Percentiles rank a stretch among this genome's conserved stretches.
phyloP scores from a whole-genome alignment of 2,797 vertebrate species.

The Mormyrus hasselquistii region DNA sequence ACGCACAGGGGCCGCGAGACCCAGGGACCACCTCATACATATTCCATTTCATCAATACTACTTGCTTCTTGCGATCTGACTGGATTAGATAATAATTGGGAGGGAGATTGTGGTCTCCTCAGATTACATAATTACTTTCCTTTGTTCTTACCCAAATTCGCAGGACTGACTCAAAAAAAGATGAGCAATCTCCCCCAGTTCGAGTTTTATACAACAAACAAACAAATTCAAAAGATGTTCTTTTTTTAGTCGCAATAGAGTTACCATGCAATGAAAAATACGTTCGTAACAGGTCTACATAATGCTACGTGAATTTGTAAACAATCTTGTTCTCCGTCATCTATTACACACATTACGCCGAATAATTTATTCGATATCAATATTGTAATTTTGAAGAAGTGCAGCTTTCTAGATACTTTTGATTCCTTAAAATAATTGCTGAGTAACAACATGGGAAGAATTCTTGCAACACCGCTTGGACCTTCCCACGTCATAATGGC shows the following conservation, averaged over 20 bases:
- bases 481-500: background rate
- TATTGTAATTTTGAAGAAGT: conserved; percentile 5
- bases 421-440: conserved; percentile 17
- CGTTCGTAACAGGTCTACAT: background rate
- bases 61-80: background rate
- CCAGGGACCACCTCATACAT: background rate
- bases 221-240: background rate
- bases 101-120: background rate
- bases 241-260: background rate
- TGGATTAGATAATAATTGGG: background rate
- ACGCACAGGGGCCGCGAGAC: background rate
- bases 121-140: background rate
- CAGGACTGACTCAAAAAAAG: background rate
- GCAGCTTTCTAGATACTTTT: conserved; percentile 17
- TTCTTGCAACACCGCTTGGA: background rate
- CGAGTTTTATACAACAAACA: background rate
- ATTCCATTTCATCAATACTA: background rate
- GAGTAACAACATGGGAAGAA: background rate
- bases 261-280: background rate
- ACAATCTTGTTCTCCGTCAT: background rate
- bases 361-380: background rate
- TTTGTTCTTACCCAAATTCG: background rate
- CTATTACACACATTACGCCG: background rate
- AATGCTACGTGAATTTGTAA: background rate
- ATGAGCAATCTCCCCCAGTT: background rate